Conservation (phyloP, 2,888 invertebrate genomes). For the Hedychridium roseum region DNA sequence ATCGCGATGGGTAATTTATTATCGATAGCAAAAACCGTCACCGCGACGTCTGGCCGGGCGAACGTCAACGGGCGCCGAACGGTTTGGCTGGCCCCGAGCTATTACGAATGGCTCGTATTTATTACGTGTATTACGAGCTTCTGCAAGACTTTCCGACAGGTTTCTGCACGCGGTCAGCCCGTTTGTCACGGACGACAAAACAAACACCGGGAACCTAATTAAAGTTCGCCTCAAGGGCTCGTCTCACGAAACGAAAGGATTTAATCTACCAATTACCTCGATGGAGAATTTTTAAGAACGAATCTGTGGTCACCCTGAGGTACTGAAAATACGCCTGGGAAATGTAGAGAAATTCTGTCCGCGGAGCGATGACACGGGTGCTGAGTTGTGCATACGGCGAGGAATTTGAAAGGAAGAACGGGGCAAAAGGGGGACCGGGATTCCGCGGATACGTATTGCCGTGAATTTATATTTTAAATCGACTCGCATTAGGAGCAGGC, state of each 20-base stretch:
- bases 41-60: constrained; percentile 34
- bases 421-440: constrained; percentile 24
- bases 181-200: too few species aligned
- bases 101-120: constrained; percentile 57
- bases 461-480: constrained; percentile 59
- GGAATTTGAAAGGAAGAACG: constrained; percentile 45
- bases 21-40: constrained; percentile 56
- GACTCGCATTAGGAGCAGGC: constrained; percentile 50
- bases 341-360: too few species aligned
- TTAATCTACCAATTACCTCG: too few species aligned
- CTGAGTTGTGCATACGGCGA: constrained; percentile 17
- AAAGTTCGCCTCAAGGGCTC: too few species aligned
- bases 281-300: too few species aligned
- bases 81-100: constrained; percentile 35
- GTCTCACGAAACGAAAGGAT: too few species aligned
- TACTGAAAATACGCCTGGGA: too few species aligned
- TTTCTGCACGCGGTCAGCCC: too few species aligned
- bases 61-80: constrained; percentile 27
- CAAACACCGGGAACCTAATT: too few species aligned
- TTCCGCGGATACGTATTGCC: constrained; percentile 42
- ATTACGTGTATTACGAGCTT: constrained; percentile 45
- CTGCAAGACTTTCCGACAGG: too few species aligned
- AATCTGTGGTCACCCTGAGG: too few species aligned
- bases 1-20: constrained; percentile 61
- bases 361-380: constrained; percentile 14